Evolutionary conservation across 92 coral and sea anemone genomes (phyloP), one percentile per base, ranked within the genome.

Genomic region (Diadumene lineata): DNA sequence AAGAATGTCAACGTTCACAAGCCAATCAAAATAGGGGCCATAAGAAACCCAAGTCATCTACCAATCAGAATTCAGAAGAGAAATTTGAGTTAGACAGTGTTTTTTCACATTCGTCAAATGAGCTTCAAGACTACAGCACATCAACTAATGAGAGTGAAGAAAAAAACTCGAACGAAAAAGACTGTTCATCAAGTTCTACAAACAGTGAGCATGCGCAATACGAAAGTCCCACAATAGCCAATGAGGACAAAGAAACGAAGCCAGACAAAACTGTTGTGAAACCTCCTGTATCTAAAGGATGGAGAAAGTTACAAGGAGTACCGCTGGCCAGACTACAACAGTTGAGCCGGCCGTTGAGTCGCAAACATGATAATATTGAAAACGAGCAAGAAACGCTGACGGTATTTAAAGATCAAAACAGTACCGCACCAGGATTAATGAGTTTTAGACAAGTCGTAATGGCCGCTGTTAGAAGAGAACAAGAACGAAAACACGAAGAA

Each of bases 381-480:
- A 9, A 53, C 6, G 2, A 72, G 34, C 22, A 30, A 56, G 24
- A 28, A n/a, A 60, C 28, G 53, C 22, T 56, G 11, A 25, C 6
- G 34, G 77, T 32, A n/a, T 34, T 72, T 30, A 57, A 23, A 34
- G 67, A 72, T 33, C 60, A 29, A 22, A 73, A 44, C 17, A 17
- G 21, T 10, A 31, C 66, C 11, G 55, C 18, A 21, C 69, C 79
- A 13, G 79, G 79, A 1, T 21, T 74, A 17, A 24, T 63, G 62
- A 78, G 75, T 22, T 78, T 78, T 22, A 56, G 75, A 58, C 72
- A 68, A 64, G 75, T 68, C 11, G 82, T 57, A 23, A 34, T 78
- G 24, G 82, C 82, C 25, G 76, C 82, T 7, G 60, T 78, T 9
- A 72, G 33, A 72, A 72, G 43, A 28, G n/a, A 62, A 62, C 1